Evolutionary conservation across 2,113 vertebrate genomes (phyloP).

Genomic region (Pollimyrus isidori): DNA sequence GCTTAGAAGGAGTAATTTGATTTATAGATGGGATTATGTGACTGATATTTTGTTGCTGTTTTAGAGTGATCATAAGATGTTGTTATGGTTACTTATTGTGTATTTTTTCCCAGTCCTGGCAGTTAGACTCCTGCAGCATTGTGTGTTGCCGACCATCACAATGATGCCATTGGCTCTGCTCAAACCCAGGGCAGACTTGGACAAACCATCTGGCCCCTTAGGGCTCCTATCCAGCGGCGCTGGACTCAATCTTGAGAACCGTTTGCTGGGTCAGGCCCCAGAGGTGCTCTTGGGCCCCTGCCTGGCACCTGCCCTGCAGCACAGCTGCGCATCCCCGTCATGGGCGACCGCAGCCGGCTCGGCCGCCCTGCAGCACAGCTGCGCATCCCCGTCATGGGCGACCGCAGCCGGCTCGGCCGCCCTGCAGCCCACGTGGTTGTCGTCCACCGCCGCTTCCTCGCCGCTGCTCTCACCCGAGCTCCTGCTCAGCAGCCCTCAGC

Average conservation of each 20-base stretch:
- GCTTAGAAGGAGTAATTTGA: not conserved
- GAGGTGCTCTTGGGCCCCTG: not conserved
- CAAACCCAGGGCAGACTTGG: conserved; percentile 14
- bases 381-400: conserved; percentile 22
- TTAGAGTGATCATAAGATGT: not conserved
- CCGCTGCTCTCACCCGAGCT: not conserved
- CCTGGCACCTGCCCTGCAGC: not conserved
- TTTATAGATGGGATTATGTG: not conserved
- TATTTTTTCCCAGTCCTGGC: not conserved
- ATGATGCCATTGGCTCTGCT: conserved; percentile 46
- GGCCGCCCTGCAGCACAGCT: conserved; percentile 33
- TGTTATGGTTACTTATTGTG: not conserved
- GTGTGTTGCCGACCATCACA: conserved; percentile 4
- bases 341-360: conserved; percentile 12
- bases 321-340: conserved; percentile 13
- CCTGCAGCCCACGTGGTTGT: conserved; percentile 43
- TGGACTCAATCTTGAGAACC: conserved; percentile 53
- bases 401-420: conserved; percentile 11
- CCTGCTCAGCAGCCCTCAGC: not conserved
- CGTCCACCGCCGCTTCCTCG: conserved; percentile 40
- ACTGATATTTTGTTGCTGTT: not conserved
- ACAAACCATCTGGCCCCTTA: conserved; percentile 21
- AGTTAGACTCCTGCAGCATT: not conserved
- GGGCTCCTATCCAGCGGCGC: conserved; percentile 33
- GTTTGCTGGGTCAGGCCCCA: conserved; percentile 40